Evolutionary conservation across 2,797 vertebrate genomes (phyloP).

Genomic region (Anisognathus igniventris): DNA sequence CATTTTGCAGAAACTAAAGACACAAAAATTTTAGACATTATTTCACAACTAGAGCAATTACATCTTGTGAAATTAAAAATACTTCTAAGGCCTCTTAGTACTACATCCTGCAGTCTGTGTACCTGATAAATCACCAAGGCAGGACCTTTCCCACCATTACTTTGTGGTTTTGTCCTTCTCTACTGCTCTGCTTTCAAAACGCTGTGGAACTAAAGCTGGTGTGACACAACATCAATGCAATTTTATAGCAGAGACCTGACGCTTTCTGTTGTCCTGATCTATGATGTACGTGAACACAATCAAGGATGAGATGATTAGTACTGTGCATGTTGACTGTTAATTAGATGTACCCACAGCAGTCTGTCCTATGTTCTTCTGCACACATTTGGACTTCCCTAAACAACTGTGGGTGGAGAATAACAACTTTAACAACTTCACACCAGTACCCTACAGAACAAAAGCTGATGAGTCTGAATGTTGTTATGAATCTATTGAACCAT

Average conservation of each 20-base stretch:
- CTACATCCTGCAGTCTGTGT: not conserved
- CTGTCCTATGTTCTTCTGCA: not conserved
- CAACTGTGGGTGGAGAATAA: not conserved
- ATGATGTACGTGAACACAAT: not conserved
- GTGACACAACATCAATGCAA: not conserved
- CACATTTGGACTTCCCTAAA: not conserved
- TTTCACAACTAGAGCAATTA: not conserved
- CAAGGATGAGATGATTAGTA: not conserved
- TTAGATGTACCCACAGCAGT: not conserved
- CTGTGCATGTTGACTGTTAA: not conserved
- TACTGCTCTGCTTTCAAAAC: not conserved
- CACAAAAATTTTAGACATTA: not conserved
- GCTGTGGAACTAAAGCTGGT: rapidly evolving
- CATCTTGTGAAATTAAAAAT: not conserved
- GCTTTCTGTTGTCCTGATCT: not conserved
- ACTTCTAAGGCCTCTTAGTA: not conserved
- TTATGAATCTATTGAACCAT: not conserved
- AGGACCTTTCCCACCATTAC: not conserved
- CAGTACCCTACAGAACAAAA: not conserved
- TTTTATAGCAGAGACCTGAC: not conserved
- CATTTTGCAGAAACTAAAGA: not conserved
- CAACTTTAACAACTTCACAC: not conserved
- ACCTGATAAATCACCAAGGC: rapidly evolving
- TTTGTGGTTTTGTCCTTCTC: not conserved
- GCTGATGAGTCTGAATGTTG: too few relatives aligned